Percentiles rank a stretch among this genome's conserved stretches.
Evolutionary conservation across 2,888 invertebrate species (phyloP).

Genomic region (Pristionchus mayeri): DNA sequence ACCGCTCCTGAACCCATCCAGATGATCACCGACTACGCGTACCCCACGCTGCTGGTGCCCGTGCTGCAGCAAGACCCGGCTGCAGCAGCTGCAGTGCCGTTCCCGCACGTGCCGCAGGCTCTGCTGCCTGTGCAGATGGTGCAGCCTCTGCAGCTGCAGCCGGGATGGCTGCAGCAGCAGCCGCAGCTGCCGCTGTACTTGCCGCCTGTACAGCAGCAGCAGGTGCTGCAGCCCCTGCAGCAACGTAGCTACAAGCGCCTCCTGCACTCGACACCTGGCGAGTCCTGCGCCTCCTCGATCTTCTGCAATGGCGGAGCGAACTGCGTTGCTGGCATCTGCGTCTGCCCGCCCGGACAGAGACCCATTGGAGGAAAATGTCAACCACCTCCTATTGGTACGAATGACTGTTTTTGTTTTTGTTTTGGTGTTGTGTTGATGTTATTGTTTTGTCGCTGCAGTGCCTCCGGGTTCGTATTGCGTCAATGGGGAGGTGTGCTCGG

Average conservation of each 20-base stretch:
- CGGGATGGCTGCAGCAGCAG: conserved; percentile 12
- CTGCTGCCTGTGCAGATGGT: not conserved
- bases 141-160: not conserved
- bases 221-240: not conserved
- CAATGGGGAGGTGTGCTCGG: conserved; percentile 67
- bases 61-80: not conserved
- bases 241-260: not conserved
- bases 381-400: conserved; percentile 42
- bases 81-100: not conserved
- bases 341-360: conserved; percentile 62
- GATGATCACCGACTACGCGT: too few relatives aligned
- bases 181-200: not conserved
- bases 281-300: conserved; percentile 37
- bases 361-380: conserved; percentile 57
- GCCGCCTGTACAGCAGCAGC: not conserved
- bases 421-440: not conserved
- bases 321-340: conserved; percentile 62
- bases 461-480: conserved; percentile 66
- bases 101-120: conserved; percentile 35
- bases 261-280: conserved; percentile 15
- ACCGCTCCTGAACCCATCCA: not conserved
- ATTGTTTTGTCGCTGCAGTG: conserved; percentile 54
- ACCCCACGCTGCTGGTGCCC: not conserved
- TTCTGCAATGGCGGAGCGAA: conserved; percentile 59
- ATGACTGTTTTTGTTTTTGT: not conserved